A percentile compares a stretch with the other conserved stretches of the same genome.
Evolutionary conservation across 35 echinoderm and acorn worm species (phyloP).

Genomic region (Strongylocentrotus purpuratus): DNA sequence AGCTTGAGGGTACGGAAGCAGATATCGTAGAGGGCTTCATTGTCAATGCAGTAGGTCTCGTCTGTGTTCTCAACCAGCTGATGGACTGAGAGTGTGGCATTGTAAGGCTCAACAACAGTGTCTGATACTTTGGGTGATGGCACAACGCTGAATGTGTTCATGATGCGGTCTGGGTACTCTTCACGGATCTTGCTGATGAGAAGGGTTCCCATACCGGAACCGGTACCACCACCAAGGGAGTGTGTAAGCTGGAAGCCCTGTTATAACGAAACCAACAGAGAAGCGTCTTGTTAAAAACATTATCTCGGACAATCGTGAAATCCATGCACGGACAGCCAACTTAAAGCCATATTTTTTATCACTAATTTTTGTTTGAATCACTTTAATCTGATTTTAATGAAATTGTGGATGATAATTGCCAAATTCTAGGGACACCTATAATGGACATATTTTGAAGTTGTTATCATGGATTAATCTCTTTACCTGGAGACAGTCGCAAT

Average conservation of each 20-base stretch:
- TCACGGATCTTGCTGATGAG: conserved; percentile 93
- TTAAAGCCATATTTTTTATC: too few species aligned
- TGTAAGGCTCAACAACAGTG: conserved; percentile 96
- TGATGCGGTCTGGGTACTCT: conserved; percentile 95
- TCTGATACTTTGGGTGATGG: conserved; percentile 96
- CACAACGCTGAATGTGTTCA: conserved; percentile 93
- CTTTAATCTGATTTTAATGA: too few species aligned
- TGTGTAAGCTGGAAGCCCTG: conserved; percentile 95
- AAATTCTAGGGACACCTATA: background rate
- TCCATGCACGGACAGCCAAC: too few species aligned
- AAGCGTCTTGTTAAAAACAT: background rate
- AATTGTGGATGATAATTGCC: background rate
- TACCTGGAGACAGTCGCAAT: conserved; percentile 85
- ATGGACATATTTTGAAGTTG: background rate
- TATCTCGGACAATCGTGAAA: background rate
- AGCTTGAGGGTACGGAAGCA: conserved; percentile 94
- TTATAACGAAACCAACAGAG: background rate
- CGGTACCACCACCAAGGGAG: conserved; percentile 95
- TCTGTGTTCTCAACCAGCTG: conserved; percentile 98
- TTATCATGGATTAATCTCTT: background rate
- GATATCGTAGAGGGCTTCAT: conserved; percentile 96
- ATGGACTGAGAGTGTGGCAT: conserved; percentile 94
- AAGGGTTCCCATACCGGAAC: conserved; percentile 92
- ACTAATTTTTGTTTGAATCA: too few species aligned
- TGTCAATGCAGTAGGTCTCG: conserved; percentile 96